Evolutionary conservation across 2,888 invertebrate species (phyloP), one percentile per base, ranked within the genome.

Genomic region (Ecdyonurus torrentis): DNA sequence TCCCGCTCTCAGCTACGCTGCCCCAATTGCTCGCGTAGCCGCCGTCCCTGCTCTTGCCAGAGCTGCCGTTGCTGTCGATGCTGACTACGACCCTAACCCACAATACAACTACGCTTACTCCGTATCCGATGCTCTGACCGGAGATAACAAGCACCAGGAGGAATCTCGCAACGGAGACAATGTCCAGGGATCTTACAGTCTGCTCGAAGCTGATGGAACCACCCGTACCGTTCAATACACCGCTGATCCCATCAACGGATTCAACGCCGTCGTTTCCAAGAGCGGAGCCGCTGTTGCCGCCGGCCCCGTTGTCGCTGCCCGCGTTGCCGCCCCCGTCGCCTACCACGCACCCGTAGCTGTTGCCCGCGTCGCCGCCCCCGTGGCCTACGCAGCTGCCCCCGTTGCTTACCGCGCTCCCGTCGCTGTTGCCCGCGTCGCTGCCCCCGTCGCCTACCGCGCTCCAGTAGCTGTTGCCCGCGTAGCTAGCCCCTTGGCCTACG

Each of bases 361-460:
- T 37, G 62, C 50, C 20, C 58, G 55, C 58, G 22, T 50, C 52
- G 62, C 59, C 19, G 62, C 59, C 15, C 62, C 59, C 52, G 55
- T 55, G 19, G 55, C 55, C 25, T 37, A 23, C 52, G 58, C 25
- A 20, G 68, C 69, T 23, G 67, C 68, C 58, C 69, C 69, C 25
- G 22, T 25, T 20, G 60, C 63, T 24, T 52, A 52, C 23, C 25
- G 55, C 62, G 64, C 66, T 15, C 63, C 64, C 25, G 62, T 64
- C 25, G 59, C 63, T 18, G 61, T 55, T 19, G 61, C 62, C 18
- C 60, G 53, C 25, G 60, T 62, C 37, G 19, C 50, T 19, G 52
- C 63, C 60, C 25, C 52, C 62, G 59, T 63, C 19, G 60, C 62
- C 23, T 50, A 60, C 22, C 52, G 63, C n/a, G 58, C 61, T 23